Base-by-base conservation (phyloP, 2,888 invertebrate genomes). In the Microctonus aethiopoides region DNA sequence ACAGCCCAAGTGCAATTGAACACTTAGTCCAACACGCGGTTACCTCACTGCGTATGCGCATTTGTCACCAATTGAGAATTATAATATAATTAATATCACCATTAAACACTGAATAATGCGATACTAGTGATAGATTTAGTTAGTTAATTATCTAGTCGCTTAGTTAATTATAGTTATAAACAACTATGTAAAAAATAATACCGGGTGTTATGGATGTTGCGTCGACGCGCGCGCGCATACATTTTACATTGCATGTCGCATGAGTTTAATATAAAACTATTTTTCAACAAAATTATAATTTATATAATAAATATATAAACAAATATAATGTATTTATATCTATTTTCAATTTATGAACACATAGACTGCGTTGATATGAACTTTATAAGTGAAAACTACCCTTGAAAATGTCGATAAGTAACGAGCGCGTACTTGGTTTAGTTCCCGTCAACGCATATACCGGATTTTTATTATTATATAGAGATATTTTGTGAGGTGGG, bases 391-490 rank as follows among this genome's bases (percentile, higher is more conserved):
- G 11, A 46, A 67, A 67, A 67, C 32, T 67, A 61, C 51, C 67
- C 67, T 60, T 60, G 26, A 36, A 54, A 67, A 67, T 60, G 60
- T 67, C 61, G 61, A 67, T 51, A 67, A 39, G 32, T n/a, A n/a
- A n/a, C n/a, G n/a, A n/a, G n/a, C 57, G 60, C 67, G 20, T 59
- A 26, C 34, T 59, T 59, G 34, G 22, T 46, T n/a, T 46, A 46
- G 46, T 46, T 46, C 32, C n/a, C 24, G 22, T 7, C 39, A 24
- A 66, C 66, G 56, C 56, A 22, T 51, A 41, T 7, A 24, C n/a
- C n/a, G 32, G 24, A 24, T 60, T 61, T 39, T 63, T 5, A 63
- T 63, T 51, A 46, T 46, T 46, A 9, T 63, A 46, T 46, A 29
- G 51, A 16, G 10, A 54, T 54, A n/a, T 10, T 36, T 34, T 1